phyloP scores from a whole-genome alignment of 2,113 vertebrate genomes.

The Tetrao urogallus region DNA sequence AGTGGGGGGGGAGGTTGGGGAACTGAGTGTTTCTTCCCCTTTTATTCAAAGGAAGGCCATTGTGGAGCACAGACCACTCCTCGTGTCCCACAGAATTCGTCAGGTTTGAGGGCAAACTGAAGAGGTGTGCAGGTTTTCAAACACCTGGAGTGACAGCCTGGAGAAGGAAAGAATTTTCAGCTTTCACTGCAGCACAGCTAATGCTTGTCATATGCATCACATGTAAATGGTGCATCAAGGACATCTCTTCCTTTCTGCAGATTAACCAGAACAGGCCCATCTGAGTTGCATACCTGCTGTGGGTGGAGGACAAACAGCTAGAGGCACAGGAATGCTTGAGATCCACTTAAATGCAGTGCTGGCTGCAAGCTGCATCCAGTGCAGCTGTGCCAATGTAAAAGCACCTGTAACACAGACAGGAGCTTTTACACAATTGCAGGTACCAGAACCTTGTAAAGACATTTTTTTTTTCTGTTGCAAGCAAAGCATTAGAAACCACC shows the following conservation, averaged over 20 bases:
- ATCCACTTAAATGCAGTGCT: neutral
- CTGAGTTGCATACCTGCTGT: rapidly evolving
- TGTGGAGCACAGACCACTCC: neutral
- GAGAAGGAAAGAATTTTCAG: neutral
- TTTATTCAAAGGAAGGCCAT: neutral
- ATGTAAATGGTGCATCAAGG: neutral
- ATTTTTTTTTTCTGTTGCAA: neutral
- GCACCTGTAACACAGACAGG: neutral
- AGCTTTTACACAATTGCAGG: neutral
- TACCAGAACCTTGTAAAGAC: neutral
- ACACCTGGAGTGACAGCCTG: conserved; percentile 25
- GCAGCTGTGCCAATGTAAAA: neutral
- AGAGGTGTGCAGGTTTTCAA: neutral
- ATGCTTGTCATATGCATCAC: rapidly evolving
- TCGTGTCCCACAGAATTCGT: neutral
- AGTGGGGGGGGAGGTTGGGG: neutral
- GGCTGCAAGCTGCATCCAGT: neutral
- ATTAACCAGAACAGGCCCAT: neutral
- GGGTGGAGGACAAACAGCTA: neutral
- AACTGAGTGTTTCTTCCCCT: neutral
- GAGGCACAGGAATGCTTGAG: neutral
- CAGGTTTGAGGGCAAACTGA: neutral
- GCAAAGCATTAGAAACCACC: neutral
- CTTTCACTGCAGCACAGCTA: neutral
- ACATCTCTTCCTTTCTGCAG: neutral